These are phyloP conservation scores for Otis tarda DNA, from an alignment of 2,113 vertebrate species.

Conservation along the genomic window DNA sequence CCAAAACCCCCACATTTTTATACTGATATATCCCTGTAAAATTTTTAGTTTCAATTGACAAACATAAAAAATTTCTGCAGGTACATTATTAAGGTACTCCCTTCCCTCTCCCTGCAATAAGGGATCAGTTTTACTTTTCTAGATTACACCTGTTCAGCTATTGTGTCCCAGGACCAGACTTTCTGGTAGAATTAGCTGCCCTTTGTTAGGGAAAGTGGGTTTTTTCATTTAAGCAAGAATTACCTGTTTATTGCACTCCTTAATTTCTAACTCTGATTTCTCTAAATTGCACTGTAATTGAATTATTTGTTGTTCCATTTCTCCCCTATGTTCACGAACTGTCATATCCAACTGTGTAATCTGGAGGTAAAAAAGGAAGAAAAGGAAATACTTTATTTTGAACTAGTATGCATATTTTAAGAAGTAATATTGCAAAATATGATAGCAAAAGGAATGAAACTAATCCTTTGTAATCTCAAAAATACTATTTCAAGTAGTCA, in stretches of 20 bases:
- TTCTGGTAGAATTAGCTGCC: background rate
- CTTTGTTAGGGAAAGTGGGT: background rate
- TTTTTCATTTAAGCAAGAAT: background rate
- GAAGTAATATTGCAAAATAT: background rate
- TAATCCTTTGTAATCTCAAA: background rate
- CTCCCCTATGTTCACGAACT: conserved; percentile 86
- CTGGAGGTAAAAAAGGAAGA: conserved; percentile 70
- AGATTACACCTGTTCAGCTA: background rate
- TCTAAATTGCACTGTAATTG: conserved; percentile 82
- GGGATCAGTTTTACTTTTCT: background rate
- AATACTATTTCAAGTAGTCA: background rate
- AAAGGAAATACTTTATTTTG: background rate
- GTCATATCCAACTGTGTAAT: conserved; percentile 88
- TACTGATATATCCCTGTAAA: background rate
- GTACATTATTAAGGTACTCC: background rate
- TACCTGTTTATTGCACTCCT: conserved; percentile 83
- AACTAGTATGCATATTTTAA: background rate
- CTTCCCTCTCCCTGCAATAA: background rate
- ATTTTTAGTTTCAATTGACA: background rate
- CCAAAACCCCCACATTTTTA: background rate
- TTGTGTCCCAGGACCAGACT: background rate
- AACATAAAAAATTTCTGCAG: background rate
- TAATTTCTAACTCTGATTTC: conserved; percentile 81
- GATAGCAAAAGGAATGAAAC: background rate
- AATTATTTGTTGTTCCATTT: conserved; percentile 90